phyloP scores from a whole-genome alignment of 30 jellyfish, hydroid and myxozoan species.

The Chironex yamaguchii region DNA sequence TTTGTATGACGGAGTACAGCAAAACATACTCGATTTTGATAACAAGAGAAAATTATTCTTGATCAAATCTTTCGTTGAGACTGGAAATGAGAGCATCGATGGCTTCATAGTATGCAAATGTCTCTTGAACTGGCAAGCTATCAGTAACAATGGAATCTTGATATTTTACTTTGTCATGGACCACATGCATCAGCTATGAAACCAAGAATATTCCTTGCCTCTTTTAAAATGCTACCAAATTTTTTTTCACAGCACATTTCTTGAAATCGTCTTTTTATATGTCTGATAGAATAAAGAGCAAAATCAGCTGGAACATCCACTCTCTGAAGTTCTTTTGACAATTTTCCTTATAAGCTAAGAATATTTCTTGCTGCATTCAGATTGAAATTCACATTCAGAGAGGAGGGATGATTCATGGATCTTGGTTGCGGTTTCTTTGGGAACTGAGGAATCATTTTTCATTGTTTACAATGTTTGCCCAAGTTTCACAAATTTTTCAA shows the following conservation, averaged over 20 bases:
- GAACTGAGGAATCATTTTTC: background rate
- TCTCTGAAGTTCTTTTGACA: background rate
- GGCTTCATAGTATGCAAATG: background rate
- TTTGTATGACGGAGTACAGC: too few relatives aligned
- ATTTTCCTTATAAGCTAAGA: background rate
- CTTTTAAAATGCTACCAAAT: background rate
- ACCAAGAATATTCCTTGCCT: background rate
- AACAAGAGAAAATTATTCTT: background rate
- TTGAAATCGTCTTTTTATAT: too few relatives aligned
- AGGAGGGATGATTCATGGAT: background rate
- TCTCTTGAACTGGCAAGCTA: background rate
- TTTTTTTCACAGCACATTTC: background rate
- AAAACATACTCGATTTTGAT: background rate
- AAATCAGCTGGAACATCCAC: background rate
- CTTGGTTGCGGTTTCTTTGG: background rate
- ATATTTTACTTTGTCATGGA: background rate
- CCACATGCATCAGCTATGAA: background rate
- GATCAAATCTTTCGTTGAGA: background rate
- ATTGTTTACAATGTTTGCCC: background rate
- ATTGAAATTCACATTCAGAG: background rate
- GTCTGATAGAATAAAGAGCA: background rate
- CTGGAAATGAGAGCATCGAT: background rate
- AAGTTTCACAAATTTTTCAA: background rate
- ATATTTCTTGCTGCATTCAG: background rate
- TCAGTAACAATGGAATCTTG: background rate